A percentile compares a stretch with the other conserved stretches of the same genome.
Conservation (phyloP, 2,113 vertebrate species). For the Poeciliopsis occidentalis region DNA sequence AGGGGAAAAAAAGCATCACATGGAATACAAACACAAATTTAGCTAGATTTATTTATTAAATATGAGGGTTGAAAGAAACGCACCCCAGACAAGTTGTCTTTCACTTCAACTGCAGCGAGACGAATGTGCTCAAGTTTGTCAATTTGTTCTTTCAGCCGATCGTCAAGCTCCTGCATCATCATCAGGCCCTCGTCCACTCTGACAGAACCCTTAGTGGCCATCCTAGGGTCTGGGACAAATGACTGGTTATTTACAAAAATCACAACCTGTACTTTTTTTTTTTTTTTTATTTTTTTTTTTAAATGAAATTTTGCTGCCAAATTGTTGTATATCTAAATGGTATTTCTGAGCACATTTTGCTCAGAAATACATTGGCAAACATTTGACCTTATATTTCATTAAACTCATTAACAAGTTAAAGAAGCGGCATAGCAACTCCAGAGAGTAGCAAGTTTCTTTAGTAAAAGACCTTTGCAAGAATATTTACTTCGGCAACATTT, state of each 20-base stretch:
- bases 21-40: background rate
- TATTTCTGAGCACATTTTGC: background rate
- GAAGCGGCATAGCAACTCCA: too few species aligned
- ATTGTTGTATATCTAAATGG: background rate
- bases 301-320: background rate
- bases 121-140: constrained; percentile 82
- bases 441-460: background rate
- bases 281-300: too few species aligned
- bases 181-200: constrained; percentile 74
- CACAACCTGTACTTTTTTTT: background rate
- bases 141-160: constrained; percentile 78
- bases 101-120: constrained; percentile 72
- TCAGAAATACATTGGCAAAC: background rate
- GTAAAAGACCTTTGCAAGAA: too few species aligned
- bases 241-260: background rate
- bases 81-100: constrained; percentile 71
- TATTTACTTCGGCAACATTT: background rate
- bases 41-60: background rate
- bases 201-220: constrained; percentile 48
- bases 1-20: background rate
- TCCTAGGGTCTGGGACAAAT: constrained; percentile 36
- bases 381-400: background rate
- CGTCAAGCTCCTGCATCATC: constrained; percentile 84
- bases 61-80: background rate
- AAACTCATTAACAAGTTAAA: too few species aligned